Base-by-base conservation (phyloP, 2,888 invertebrate genomes). In the Germaria angustata region DNA sequence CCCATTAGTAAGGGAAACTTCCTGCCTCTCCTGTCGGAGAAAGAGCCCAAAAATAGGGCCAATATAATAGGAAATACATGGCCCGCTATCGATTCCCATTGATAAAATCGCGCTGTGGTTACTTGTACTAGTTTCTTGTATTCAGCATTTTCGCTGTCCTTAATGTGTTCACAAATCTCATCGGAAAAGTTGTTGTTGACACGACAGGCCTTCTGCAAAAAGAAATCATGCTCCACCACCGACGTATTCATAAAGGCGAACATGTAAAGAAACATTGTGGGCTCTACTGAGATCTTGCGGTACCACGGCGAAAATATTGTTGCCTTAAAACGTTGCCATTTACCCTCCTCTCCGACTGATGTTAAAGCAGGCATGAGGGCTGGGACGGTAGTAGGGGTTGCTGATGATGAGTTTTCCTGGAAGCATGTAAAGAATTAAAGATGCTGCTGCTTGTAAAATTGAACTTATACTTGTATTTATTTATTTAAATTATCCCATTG, bases 221-320 rank as follows among this genome's bases (percentile, higher is more conserved):
- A 96, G 87, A 96, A 95, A 32, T 95, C 94, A 88, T 96, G 95
- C 87, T 96, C 96, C 36, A 95, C 93, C 0, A 96, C 96, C 78
- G 93, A 94, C 2, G 96, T 96, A 65, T 94, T 92, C 95, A 96
- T 96, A 87, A 94, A 95, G 0, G 96, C 96, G 92, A 96, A 94
- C 96, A 97, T 97, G 88, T 96, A 97, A 1, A 97, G 92, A 88
- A 97, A 95, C 94, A 97, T 94, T 0, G 96, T 93, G 0, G 97
- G 97, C 88, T 98, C 97, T 22, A 97, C 96, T 0, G 96, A 95
- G 69, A 96, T 92, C 49, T 84, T 34, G 76, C 81, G 81, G 57
- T 86, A 84, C 85, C 84, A 85, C 71, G 85, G 82, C 28, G 84
- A 82, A 20, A 71, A 82, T 57, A 69, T 75, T 39, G 51, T 51